Evolutionary conservation across 2,888 invertebrate species (phyloP).

Genomic region (Colostygia pectinataria): DNA sequence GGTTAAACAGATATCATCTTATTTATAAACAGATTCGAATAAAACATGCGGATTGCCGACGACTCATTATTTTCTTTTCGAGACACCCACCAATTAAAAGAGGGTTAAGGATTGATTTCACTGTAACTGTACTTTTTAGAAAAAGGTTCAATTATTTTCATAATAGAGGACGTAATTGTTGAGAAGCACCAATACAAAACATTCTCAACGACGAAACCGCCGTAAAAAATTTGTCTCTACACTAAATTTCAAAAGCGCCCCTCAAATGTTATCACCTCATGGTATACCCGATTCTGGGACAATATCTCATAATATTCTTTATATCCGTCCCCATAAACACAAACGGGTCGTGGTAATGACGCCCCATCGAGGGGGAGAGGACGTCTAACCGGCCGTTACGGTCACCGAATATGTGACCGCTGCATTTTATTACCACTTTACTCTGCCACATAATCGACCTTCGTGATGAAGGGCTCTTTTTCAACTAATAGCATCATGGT

Average conservation of each 20-base stretch:
- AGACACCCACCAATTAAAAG: slow-evolving; percentile 36
- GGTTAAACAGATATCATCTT: slow-evolving; percentile 63
- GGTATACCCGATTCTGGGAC: slow-evolving; percentile 70
- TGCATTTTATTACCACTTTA: slow-evolving; percentile 83
- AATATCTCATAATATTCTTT: slow-evolving; percentile 82
- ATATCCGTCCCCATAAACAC: slow-evolving; percentile 79
- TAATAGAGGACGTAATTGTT: slow-evolving; percentile 1
- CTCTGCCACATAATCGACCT: slow-evolving; percentile 81
- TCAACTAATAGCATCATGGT: slow-evolving; percentile 66
- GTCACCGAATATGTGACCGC: slow-evolving; percentile 80
- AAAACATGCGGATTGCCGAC: slow-evolving; percentile 42
- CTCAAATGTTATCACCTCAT: slow-evolving; percentile 76
- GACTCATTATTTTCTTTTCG: slow-evolving; percentile 41
- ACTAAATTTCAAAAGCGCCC: slow-evolving; percentile 63
- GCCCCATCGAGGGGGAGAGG: slow-evolving; percentile 70
- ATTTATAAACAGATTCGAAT: slow-evolving; percentile 56
- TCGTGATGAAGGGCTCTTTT: slow-evolving; percentile 78
- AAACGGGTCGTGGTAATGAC: slow-evolving; percentile 79
- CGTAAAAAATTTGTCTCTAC: slow-evolving; percentile 65
- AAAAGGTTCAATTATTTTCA: slow-evolving; percentile 6
- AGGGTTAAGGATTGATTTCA: slow-evolving; percentile 30
- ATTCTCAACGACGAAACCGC: slow-evolving; percentile 37
- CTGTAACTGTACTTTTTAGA: slow-evolving; percentile 11
- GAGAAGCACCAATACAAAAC: slow-evolving; percentile 23
- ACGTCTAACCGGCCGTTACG: slow-evolving; percentile 77